Evolutionary conservation across 1,140 invertebrate species (phyloP), one percentile per base, ranked within the genome.

Genomic region (Drosophila truncata): DNA sequence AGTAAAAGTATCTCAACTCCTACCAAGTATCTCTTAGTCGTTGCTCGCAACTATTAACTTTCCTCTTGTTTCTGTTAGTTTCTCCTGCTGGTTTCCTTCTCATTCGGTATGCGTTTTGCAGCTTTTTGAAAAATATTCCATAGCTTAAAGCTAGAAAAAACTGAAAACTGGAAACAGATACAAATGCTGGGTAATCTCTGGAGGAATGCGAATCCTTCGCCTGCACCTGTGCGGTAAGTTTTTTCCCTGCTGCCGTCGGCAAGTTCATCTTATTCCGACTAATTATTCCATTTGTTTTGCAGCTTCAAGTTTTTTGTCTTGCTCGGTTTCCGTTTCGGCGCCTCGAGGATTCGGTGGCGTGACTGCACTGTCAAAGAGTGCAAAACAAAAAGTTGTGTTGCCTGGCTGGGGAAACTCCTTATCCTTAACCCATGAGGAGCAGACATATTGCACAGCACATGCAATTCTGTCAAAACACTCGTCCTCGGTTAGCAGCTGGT

Each of bases 221-320:
- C 50, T 29, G 33, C 61, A 76, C 52, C 73, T 76, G 72, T 25
- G 66, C n/a, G 10, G 41, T 59, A 47, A 39, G 33, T 52, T 52
- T 20, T 20, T 61, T 54, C 18, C 16, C 23, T 33, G 8, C 23
- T 76, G 69, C 25, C 41, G 50, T 55, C 39, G 54, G 69, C 61
- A 50, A 42, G 72, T 76, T 76, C 61, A 66, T 67, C 39, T 76
- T 66, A 33, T 63, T 65, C 71, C 49, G 61, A 59, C 76, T 79
- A 79, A 79, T 90, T 88, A 88, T 88, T 81, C 66, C 78, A 88
- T 88, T 88, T 84, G 85, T 81, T 90, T 57, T 42, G 58, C 62
- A 46, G 39, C 41, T 63, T 23, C 62, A 69, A 83, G 39, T 88
- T 87, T 62, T 63, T 54, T 25, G 54, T 46, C n/a, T 33, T 54